Conservation (phyloP, 2,888 invertebrate species). For the Lasioglossum zephyrum region DNA sequence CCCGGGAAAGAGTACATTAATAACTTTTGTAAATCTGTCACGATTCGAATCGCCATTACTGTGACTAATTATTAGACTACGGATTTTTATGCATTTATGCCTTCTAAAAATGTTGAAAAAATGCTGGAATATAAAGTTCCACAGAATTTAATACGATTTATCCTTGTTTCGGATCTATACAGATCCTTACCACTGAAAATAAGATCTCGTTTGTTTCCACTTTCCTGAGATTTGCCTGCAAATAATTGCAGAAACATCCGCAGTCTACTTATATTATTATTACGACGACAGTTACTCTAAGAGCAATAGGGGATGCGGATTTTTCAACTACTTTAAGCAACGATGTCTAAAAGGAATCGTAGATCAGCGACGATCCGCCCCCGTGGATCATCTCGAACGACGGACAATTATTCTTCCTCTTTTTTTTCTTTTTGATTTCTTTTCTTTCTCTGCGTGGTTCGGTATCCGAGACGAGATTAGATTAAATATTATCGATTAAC, state of each 20-base stretch:
- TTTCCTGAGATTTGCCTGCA: too few relatives aligned
- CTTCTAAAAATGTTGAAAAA: too few relatives aligned
- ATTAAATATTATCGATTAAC: conserved; percentile 39
- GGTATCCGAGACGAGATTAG: conserved; percentile 20
- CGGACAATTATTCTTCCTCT: background rate
- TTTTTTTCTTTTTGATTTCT: background rate
- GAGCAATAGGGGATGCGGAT: conserved; percentile 18
- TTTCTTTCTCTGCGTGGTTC: background rate
- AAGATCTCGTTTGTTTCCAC: too few relatives aligned
- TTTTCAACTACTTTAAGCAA: conserved; percentile 22
- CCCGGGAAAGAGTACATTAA: background rate
- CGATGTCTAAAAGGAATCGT: conserved; percentile 31
- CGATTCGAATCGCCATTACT: conserved; percentile 12
- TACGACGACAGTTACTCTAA: conserved; percentile 21
- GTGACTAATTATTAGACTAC: conserved; percentile 1
- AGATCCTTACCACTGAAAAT: too few relatives aligned
- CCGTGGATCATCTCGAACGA: conserved; percentile 2
- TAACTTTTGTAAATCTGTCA: conserved; percentile 44
- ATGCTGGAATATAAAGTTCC: too few relatives aligned
- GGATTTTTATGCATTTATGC: too few relatives aligned
- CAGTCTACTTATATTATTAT: background rate
- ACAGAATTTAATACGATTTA: too few relatives aligned
- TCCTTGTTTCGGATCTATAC: too few relatives aligned
- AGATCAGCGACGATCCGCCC: background rate
- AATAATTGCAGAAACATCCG: too few relatives aligned